phyloP scores from a whole-genome alignment of 2,888 invertebrate genomes.

The Papilio protenor region DNA sequence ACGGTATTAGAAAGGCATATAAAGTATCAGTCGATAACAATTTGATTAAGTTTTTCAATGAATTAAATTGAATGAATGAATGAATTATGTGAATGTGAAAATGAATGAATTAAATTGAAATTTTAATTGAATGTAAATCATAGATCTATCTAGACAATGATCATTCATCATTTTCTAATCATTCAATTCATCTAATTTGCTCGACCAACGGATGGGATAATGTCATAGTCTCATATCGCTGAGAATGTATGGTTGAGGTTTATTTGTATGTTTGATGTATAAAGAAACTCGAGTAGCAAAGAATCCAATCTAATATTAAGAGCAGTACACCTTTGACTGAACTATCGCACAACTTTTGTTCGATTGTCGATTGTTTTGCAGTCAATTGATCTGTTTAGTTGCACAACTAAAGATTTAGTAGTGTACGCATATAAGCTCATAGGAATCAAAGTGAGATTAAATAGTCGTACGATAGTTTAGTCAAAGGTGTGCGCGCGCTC shows the following conservation, averaged over 20 bases:
- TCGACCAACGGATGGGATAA: slow-evolving; percentile 26
- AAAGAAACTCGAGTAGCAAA: background rate
- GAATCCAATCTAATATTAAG: background rate
- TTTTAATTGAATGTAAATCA: slow-evolving; percentile 34
- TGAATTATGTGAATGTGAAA: no score
- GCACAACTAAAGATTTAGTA: no score
- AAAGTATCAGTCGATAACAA: background rate
- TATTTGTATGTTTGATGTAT: slow-evolving; percentile 13
- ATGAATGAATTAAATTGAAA: no score
- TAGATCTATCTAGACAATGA: slow-evolving; percentile 33
- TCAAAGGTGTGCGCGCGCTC: no score
- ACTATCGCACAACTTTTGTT: no score
- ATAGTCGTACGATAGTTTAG: no score
- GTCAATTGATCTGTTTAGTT: no score
- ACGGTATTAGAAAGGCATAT: slow-evolving; percentile 11
- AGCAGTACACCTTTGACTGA: no score
- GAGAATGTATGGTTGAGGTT: slow-evolving; percentile 30
- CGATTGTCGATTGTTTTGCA: no score
- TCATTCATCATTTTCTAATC: slow-evolving; percentile 40
- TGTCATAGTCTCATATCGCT: slow-evolving; percentile 27
- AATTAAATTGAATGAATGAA: slow-evolving; percentile 35
- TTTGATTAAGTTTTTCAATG: slow-evolving; percentile 25
- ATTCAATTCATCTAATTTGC: slow-evolving; percentile 40
- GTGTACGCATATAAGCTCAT: no score
- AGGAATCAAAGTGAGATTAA: no score